phyloP scores from a whole-genome alignment of 2,888 invertebrate genomes.

The Drosophila paramelanica region DNA sequence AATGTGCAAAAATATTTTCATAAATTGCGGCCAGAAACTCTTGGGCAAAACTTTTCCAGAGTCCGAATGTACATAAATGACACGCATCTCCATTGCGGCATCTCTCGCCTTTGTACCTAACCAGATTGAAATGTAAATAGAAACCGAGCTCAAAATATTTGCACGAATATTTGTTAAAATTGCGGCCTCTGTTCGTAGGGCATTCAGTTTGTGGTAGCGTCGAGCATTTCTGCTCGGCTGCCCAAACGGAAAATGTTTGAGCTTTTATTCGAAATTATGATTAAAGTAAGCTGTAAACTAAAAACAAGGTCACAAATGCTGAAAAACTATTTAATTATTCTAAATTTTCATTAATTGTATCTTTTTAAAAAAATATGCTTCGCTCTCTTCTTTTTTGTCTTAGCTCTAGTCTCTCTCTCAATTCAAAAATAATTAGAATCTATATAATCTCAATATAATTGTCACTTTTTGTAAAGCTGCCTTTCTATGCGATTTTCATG shows the following conservation, averaged over 20 bases:
- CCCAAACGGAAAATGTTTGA: slow-evolving; percentile 4
- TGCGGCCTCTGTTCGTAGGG: slow-evolving; percentile 37
- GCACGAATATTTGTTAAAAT: slow-evolving; percentile 33
- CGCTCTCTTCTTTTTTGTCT: too few relatives aligned
- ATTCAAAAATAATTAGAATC: too few relatives aligned
- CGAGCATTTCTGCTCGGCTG: slow-evolving; percentile 8
- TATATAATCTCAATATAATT: too few relatives aligned
- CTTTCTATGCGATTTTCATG: too few relatives aligned
- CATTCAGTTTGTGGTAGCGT: slow-evolving; percentile 32
- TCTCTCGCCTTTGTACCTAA: slow-evolving; percentile 13
- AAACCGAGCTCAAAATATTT: slow-evolving; percentile 20
- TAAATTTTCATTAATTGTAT: background rate
- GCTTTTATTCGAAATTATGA: background rate
- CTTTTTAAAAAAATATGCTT: too few relatives aligned
- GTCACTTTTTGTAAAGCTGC: too few relatives aligned
- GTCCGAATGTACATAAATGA: slow-evolving; percentile 31
- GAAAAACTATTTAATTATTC: background rate
- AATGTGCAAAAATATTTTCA: slow-evolving; percentile 45
- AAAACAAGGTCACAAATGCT: slow-evolving; percentile 18
- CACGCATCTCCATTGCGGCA: slow-evolving; percentile 24
- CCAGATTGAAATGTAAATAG: slow-evolving; percentile 47
- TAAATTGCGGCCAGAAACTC: slow-evolving; percentile 34
- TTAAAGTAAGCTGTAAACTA: background rate
- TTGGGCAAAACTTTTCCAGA: slow-evolving; percentile 28
- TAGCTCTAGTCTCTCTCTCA: too few relatives aligned